A percentile compares a stretch with the other conserved stretches of the same genome.
Evolutionary conservation across 2,797 vertebrate species (phyloP).

Genomic region (Caiman crocodilus): DNA sequence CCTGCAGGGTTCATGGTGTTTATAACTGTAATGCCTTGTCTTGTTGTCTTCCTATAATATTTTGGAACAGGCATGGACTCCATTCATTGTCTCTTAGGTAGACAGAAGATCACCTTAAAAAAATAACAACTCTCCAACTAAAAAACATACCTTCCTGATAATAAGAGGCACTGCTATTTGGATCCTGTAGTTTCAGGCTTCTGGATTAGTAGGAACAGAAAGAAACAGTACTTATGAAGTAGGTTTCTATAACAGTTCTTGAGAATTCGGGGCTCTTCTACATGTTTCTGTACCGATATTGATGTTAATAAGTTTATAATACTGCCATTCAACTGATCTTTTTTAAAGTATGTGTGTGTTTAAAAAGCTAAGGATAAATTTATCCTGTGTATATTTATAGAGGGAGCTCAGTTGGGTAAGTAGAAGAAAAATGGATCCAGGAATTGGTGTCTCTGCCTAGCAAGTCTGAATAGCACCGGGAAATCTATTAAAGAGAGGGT

Average conservation of each 20-base stretch:
- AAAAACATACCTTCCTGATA: background rate
- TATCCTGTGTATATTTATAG: background rate
- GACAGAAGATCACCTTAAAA: background rate
- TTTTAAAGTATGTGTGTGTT: background rate
- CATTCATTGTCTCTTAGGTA: background rate
- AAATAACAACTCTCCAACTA: background rate
- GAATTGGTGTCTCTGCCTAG: background rate
- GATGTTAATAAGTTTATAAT: background rate
- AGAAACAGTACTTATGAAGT: background rate
- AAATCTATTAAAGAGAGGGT: background rate
- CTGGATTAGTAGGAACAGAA: background rate
- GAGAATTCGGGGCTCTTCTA: background rate
- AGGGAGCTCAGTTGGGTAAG: background rate
- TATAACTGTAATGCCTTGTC: background rate
- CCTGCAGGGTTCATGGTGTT: constrained; percentile 37
- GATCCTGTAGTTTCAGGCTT: background rate
- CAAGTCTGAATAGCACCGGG: background rate
- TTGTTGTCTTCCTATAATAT: background rate
- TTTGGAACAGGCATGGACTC: background rate
- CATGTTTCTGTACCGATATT: background rate
- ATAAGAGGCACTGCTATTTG: background rate
- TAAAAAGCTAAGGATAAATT: background rate
- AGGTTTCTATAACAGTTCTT: background rate
- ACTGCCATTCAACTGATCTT: background rate
- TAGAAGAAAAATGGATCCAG: background rate